phyloP scores from a whole-genome alignment of 2,797 vertebrate genomes.

The Trachurus trachurus region DNA sequence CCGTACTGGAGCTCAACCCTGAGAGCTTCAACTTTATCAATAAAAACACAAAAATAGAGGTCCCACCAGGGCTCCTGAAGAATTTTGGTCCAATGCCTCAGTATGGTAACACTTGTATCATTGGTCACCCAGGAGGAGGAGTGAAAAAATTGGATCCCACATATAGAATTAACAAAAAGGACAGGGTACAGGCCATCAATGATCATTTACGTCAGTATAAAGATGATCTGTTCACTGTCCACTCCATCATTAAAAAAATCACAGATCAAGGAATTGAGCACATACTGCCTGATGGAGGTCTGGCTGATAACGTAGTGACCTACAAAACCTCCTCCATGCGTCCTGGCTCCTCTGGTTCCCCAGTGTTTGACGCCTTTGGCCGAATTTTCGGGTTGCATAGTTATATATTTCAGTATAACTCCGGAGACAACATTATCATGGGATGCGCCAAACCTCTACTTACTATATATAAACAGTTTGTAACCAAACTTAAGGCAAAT shows the following conservation, averaged over 20 bases:
- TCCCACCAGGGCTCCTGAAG: constrained; percentile 52
- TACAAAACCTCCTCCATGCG: constrained; percentile 50
- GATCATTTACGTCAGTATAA: not conserved
- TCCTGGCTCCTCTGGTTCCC: constrained; percentile 54
- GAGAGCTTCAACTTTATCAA: not conserved
- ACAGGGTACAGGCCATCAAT: fast-evolving
- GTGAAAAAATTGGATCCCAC: too few species aligned
- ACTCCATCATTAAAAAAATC: fast-evolving
- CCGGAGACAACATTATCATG: not conserved
- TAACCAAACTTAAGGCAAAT: too few species aligned
- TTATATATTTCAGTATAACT: fast-evolving
- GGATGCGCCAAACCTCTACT: not conserved
- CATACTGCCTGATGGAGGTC: not conserved
- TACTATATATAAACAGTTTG: not conserved
- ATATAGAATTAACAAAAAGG: not conserved
- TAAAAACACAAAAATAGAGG: fast-evolving
- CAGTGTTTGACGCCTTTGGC: constrained; percentile 24
- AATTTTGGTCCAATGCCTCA: not conserved
- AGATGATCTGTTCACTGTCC: fast-evolving
- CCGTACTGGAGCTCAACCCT: not conserved
- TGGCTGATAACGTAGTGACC: not conserved
- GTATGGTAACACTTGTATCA: constrained; percentile 31
- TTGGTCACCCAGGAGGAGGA: not conserved
- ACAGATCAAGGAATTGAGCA: not conserved
- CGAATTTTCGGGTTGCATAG: constrained; percentile 49